Percentiles rank a stretch among this genome's conserved stretches.
Conservation (phyloP, 1,140 invertebrate species). For the Pseudomyrmex cubaensis region DNA sequence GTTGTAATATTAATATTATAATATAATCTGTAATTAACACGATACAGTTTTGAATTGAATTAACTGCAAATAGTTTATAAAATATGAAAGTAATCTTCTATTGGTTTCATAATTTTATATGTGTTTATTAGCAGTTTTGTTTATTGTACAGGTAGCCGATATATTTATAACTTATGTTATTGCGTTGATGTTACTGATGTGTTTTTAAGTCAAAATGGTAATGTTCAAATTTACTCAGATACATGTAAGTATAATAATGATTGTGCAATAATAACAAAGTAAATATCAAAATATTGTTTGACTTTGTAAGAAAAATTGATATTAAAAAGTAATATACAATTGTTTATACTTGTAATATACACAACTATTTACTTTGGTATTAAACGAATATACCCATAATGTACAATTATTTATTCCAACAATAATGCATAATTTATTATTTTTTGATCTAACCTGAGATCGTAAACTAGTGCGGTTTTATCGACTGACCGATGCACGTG, state of each 20-base stretch:
- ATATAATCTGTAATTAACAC: not conserved
- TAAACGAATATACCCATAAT: not conserved
- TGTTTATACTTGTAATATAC: no score
- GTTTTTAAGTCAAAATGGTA: not conserved
- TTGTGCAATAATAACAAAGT: no score
- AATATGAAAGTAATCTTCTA: slow-evolving; percentile 35
- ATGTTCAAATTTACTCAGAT: not conserved
- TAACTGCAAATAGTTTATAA: slow-evolving; percentile 4
- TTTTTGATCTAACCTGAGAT: slow-evolving; percentile 27
- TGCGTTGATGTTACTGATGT: not conserved
- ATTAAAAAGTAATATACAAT: no score
- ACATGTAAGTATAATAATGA: no score
- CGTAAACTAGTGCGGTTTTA: slow-evolving; percentile 59
- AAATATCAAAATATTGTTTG: no score
- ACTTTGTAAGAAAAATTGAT: no score
- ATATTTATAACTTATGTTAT: not conserved
- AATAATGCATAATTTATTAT: not conserved
- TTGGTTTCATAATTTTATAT: slow-evolving; percentile 7
- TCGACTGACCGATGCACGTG: slow-evolving; percentile 64
- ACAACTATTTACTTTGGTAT: not conserved
- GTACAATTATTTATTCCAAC: not conserved
- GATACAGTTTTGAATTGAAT: not conserved
- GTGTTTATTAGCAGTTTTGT: not conserved
- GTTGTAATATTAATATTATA: not conserved
- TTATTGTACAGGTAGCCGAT: not conserved